These are phyloP conservation scores for Batillaria attramentaria DNA, from an alignment of 1,140 invertebrate genomes.

Conservation along the genomic window DNA sequence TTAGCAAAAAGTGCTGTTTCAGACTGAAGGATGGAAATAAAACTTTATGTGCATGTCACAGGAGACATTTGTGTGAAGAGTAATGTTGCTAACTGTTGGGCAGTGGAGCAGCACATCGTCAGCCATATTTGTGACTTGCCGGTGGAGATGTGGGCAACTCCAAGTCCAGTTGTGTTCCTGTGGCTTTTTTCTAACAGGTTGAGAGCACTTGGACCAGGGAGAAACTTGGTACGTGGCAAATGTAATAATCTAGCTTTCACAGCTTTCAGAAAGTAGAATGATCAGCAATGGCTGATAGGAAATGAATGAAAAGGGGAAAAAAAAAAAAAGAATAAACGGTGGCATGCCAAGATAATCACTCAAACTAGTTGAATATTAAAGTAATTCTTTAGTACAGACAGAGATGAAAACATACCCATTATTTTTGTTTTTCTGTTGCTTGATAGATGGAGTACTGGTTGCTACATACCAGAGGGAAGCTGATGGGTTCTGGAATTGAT, in stretches of 20 bases:
- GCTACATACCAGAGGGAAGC: slow-evolving; percentile 10
- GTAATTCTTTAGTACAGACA: too few relatives aligned
- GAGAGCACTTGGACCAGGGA: neutral
- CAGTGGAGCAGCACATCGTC: neutral
- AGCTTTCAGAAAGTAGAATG: too few relatives aligned
- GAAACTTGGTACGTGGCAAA: neutral
- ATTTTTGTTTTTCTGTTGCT: slow-evolving; percentile 6
- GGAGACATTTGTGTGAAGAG: neutral
- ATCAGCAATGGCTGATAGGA: too few relatives aligned
- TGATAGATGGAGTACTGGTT: slow-evolving; percentile 31
- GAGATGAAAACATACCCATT: too few relatives aligned
- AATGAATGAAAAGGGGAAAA: too few relatives aligned
- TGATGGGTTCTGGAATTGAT: neutral
- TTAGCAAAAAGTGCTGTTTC: too few relatives aligned
- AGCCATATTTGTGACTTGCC: neutral
- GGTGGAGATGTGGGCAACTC: slow-evolving; percentile 6
- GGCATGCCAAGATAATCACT: too few relatives aligned
- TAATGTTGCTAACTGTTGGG: neutral
- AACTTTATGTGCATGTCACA: neutral
- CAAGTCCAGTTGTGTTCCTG: neutral
- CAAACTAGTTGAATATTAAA: too few relatives aligned
- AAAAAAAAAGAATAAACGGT: too few relatives aligned
- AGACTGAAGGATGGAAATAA: too few relatives aligned
- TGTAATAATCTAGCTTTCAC: too few relatives aligned
- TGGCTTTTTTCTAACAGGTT: neutral